Evolutionary conservation across 2,113 vertebrate species (phyloP).

Genomic region (Tenrec ecaudatus): DNA sequence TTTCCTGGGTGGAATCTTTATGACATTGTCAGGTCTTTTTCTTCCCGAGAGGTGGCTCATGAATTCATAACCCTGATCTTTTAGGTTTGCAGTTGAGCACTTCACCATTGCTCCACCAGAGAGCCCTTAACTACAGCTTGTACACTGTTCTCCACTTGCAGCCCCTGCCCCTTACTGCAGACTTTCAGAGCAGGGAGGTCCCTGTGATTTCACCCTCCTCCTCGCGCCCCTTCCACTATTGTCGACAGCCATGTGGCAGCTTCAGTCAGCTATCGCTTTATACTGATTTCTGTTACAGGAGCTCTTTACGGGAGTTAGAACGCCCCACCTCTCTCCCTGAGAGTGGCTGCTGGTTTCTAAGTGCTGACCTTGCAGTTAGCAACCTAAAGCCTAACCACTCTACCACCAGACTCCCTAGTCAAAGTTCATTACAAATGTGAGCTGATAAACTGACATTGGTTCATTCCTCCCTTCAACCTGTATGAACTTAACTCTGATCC

Average conservation of each 20-base stretch:
- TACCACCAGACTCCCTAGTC: not conserved
- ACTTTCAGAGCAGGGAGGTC: not conserved
- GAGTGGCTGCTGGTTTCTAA: no score
- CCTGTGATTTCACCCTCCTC: not conserved
- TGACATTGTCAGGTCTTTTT: not conserved
- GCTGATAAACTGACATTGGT: not conserved
- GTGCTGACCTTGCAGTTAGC: no score
- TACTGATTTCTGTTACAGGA: no score
- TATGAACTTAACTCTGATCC: not conserved
- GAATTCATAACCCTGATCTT: not conserved
- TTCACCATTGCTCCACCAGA: not conserved
- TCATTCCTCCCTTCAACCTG: not conserved
- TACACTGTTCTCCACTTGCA: not conserved
- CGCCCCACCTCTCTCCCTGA: no score
- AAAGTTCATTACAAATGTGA: slow-evolving; percentile 50
- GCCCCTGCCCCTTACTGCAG: not conserved
- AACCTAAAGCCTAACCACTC: no score
- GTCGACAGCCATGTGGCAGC: not conserved
- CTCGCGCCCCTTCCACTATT: not conserved
- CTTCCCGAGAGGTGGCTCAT: not conserved
- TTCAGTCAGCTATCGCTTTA: slow-evolving; percentile 13
- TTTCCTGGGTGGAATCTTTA: not conserved
- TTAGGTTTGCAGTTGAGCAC: not conserved
- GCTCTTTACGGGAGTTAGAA: no score
- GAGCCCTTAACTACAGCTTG: not conserved